Percentiles rank a stretch among this genome's conserved stretches.
phyloP scores from a whole-genome alignment of 2,888 invertebrate genomes.

The Chrysolina americana region DNA sequence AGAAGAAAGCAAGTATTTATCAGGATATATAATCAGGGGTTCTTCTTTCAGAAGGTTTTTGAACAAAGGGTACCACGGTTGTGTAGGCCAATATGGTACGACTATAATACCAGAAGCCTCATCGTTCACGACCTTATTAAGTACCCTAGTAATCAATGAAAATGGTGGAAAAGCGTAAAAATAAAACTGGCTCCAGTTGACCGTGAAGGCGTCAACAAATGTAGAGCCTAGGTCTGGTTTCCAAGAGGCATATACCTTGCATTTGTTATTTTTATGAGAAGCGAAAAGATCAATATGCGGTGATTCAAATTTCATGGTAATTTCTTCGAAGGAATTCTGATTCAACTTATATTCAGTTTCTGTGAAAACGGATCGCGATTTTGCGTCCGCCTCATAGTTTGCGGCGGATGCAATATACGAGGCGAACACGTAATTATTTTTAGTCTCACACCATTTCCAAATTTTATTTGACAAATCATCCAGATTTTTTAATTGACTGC shows the following conservation, averaged over 20 bases:
- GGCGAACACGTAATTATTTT: background rate
- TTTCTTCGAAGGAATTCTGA: background rate
- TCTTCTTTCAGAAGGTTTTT: background rate
- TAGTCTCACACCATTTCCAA: background rate
- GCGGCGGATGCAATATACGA: slow-evolving; percentile 1
- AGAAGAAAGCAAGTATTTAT: too few species aligned
- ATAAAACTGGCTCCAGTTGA: slow-evolving; percentile 18
- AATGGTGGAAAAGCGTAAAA: slow-evolving; percentile 40
- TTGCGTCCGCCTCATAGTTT: background rate
- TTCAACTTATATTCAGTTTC: too few species aligned
- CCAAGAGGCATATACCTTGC: slow-evolving; percentile 33
- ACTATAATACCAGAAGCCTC: slow-evolving; percentile 30
- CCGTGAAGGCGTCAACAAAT: slow-evolving; percentile 31
- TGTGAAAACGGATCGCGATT: too few species aligned
- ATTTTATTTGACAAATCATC: background rate
- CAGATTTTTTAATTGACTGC: background rate
- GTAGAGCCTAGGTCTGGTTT: background rate
- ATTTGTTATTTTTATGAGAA: slow-evolving; percentile 30
- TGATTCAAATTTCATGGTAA: background rate
- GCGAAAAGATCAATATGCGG: slow-evolving; percentile 38
- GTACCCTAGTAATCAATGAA: slow-evolving; percentile 14
- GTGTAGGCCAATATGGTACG: slow-evolving; percentile 25
- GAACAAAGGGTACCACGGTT: slow-evolving; percentile 29
- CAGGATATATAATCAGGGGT: slow-evolving; percentile 1
- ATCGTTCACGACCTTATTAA: slow-evolving; percentile 33